Conservation (phyloP, 23 tunicate genomes). For the Ciona savignyi region DNA sequence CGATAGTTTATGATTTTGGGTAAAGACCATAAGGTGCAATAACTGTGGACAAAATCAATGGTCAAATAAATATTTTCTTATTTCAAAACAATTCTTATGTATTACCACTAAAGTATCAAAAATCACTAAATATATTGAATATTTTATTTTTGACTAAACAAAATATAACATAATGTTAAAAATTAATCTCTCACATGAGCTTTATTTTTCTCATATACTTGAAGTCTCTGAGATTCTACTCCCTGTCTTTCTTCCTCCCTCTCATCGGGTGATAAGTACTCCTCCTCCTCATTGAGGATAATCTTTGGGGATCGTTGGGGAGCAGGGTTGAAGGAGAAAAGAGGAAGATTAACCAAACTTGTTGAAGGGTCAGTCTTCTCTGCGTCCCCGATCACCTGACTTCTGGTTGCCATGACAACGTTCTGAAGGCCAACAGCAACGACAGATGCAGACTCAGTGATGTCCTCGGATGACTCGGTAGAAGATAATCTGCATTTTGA, state of each 20-base stretch:
- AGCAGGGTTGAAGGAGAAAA: constrained; percentile 23
- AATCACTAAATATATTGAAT: background rate
- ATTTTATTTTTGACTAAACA: no score
- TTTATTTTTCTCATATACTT: constrained; percentile 22
- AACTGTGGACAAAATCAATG: no score
- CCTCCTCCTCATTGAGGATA: constrained; percentile 54
- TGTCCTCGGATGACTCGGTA: constrained; percentile 37
- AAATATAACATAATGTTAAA: no score
- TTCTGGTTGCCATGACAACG: constrained; percentile 52
- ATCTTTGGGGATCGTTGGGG: constrained; percentile 18
- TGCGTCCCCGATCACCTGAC: constrained; percentile 21
- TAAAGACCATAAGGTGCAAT: no score
- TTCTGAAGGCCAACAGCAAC: constrained; percentile 40
- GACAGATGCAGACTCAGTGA: constrained; percentile 47
- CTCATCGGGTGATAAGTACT: constrained; percentile 74
- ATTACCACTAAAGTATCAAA: no score
- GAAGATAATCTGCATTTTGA: constrained; percentile 32
- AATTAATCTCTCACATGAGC: constrained; percentile 36
- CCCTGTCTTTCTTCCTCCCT: constrained; percentile 31
- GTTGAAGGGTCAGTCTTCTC: constrained; percentile 7
- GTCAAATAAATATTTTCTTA: no score
- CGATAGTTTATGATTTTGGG: no score
- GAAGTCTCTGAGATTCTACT: background rate
- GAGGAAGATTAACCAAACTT: constrained; percentile 28
- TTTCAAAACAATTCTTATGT: no score